Conservation (phyloP, 2,797 vertebrate species). For the Hylomyscus alleni region DNA sequence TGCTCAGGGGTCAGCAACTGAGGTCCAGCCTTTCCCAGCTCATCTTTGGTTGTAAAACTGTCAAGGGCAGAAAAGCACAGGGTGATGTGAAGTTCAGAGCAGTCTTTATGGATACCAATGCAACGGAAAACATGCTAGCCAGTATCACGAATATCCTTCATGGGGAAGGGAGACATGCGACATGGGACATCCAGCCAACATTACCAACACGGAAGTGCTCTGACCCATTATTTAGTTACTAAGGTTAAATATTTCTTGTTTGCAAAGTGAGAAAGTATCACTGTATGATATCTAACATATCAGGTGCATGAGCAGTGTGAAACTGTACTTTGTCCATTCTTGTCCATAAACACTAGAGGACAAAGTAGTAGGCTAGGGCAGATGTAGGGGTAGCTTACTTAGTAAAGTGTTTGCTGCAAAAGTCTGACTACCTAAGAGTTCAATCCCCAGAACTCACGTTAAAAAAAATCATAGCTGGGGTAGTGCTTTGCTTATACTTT, state of each 20-base stretch:
- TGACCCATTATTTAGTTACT: not conserved
- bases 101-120: not conserved
- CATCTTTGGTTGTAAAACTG: slow-evolving; percentile 87
- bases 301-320: not conserved
- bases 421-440: not conserved
- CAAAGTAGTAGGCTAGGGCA: not conserved
- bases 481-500: not conserved
- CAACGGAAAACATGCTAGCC: not conserved
- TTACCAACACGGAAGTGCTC: not conserved
- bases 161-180: not conserved
- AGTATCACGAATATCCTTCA: not conserved
- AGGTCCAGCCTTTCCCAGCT: slow-evolving; percentile 76
- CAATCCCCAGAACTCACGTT: not conserved
- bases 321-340: not conserved
- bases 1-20: slow-evolving; percentile 82
- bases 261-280: not conserved
- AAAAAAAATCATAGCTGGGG: not conserved
- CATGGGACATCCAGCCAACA: not conserved
- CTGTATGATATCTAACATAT: not conserved
- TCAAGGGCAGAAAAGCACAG: slow-evolving; percentile 64
- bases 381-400: not conserved
- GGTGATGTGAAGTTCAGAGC: not conserved
- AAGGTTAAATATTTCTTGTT: not conserved
- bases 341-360: not conserved
- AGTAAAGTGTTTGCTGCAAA: not conserved